Base-by-base conservation (phyloP, 2,113 vertebrate genomes). In the Ictidomys tridecemlineatus region DNA sequence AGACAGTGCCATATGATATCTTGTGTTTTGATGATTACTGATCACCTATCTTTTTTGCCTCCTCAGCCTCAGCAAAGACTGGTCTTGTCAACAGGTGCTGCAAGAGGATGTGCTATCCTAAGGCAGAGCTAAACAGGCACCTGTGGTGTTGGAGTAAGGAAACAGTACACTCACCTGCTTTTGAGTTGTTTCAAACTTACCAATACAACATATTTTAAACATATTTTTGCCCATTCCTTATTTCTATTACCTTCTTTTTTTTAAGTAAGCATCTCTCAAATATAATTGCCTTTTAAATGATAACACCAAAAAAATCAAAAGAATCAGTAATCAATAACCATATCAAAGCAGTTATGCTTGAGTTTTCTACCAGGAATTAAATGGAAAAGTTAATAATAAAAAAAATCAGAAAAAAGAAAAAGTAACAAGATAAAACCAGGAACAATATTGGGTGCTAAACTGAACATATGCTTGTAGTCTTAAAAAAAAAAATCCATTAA, bases 81-180 rank as follows among this genome's bases (percentile, higher is more conserved):
- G 9, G 80, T 78, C 91, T 45, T 73, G 78, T 94, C 98, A 98
- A 98, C 98, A 98, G 97, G 98, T 98, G 96, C 92, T 2, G 0
- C 1, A 13, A 26, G 26, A 51, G 70, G 89, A 92, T 84, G 78
- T 34, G 97, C 51, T 17, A 8, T 37, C 80, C 84, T 0, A 0
- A 96, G 77, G 89, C 93, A 74, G 70, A 77, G 61, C 77, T 85
- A 73, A 90, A 72, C 69, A 51, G 85, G 53, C 79, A 97, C 96
- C 94, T 80, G 94, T 6, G 95, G 39, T 87, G 77, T 88, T 86
- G 76, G 67, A 83, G 72, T 51, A 63, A 97, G 93, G 89, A 97
- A 93, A 91, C 74, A 87, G 58, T 56, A 79, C 2, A 77, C 32
- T 58, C 80, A 94, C 93, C 69, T 96, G 95, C 95, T 92, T 97